Evolutionary conservation across 2,797 vertebrate species (phyloP).

Genomic region (Micrastur ruficollis): DNA sequence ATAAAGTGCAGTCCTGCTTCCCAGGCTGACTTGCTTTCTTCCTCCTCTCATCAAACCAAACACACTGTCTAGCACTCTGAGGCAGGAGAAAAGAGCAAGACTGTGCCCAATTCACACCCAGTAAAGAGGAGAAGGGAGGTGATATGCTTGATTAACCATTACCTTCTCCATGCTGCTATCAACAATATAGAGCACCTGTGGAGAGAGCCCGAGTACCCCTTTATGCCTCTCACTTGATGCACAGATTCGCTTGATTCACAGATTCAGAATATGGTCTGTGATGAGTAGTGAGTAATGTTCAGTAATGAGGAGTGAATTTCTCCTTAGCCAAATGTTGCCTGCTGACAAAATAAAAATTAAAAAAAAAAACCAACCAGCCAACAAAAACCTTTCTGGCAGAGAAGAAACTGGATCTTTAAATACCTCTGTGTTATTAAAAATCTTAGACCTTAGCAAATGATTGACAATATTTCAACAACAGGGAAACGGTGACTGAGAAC

Average conservation of each 20-base stretch:
- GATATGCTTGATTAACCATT: not conserved
- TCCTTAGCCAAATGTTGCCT: not conserved
- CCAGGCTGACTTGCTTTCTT: not conserved
- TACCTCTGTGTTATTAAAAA: not conserved
- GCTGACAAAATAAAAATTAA: not conserved
- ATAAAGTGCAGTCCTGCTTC: not conserved
- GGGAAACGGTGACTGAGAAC: not conserved
- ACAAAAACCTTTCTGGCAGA: not conserved
- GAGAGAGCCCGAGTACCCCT: not conserved
- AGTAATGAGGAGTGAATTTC: not conserved
- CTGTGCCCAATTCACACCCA: not conserved
- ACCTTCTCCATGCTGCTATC: not conserved
- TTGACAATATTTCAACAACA: slow-evolving; percentile 12
- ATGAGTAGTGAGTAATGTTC: not conserved
- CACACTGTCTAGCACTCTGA: not conserved
- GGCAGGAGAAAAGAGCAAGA: not conserved
- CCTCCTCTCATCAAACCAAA: not conserved
- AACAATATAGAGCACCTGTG: not conserved
- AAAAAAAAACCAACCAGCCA: too few species aligned
- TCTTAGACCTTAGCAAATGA: not conserved
- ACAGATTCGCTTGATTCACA: not conserved
- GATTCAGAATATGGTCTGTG: not conserved
- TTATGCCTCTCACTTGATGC: not conserved
- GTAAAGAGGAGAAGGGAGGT: not conserved
- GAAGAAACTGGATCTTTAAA: not conserved